A percentile compares a stretch with the other conserved stretches of the same genome.
Conservation (phyloP, 2,888 invertebrate species). For the Eudemis profundana region DNA sequence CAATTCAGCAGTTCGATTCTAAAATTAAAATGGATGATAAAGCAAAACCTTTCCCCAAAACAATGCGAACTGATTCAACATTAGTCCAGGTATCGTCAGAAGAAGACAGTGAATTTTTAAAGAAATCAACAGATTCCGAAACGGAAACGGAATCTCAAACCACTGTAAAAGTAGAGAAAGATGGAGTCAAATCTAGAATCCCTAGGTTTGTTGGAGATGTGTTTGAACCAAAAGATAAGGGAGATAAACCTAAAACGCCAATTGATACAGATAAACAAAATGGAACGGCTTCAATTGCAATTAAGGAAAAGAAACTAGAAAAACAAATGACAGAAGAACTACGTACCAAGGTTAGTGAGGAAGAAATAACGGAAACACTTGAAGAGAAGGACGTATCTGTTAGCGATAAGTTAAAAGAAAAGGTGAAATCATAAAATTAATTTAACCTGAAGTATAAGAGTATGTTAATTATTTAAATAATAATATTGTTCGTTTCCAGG, state of each 20-base stretch:
- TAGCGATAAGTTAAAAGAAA: slow-evolving; percentile 64
- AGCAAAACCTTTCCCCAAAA: slow-evolving; percentile 68
- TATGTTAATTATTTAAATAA: neutral
- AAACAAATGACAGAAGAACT: slow-evolving; percentile 69
- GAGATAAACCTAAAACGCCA: slow-evolving; percentile 58
- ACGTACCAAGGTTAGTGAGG: slow-evolving; percentile 67
- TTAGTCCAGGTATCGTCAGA: slow-evolving; percentile 83
- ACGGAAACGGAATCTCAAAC: slow-evolving; percentile 84
- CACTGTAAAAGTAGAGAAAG: slow-evolving; percentile 74
- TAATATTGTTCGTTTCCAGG: slow-evolving; percentile 58
- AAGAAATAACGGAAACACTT: slow-evolving; percentile 68
- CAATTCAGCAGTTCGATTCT: slow-evolving; percentile 78
- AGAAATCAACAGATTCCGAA: slow-evolving; percentile 83
- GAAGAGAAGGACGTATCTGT: slow-evolving; percentile 74
- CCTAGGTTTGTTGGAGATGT: slow-evolving; percentile 58
- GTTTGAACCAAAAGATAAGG: slow-evolving; percentile 59
- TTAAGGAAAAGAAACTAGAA: slow-evolving; percentile 63
- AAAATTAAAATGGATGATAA: slow-evolving; percentile 74
- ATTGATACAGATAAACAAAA: slow-evolving; percentile 61
- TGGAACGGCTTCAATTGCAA: slow-evolving; percentile 55
- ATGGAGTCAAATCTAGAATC: slow-evolving; percentile 62
- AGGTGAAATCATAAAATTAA: slow-evolving; percentile 55
- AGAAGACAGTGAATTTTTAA: slow-evolving; percentile 82
- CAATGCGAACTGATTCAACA: slow-evolving; percentile 81
- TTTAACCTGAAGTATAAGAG: neutral